A percentile compares a stretch with the other conserved stretches of the same genome.
Conservation (phyloP, 2,797 vertebrate genomes). For the Cyprinella venusta region DNA sequence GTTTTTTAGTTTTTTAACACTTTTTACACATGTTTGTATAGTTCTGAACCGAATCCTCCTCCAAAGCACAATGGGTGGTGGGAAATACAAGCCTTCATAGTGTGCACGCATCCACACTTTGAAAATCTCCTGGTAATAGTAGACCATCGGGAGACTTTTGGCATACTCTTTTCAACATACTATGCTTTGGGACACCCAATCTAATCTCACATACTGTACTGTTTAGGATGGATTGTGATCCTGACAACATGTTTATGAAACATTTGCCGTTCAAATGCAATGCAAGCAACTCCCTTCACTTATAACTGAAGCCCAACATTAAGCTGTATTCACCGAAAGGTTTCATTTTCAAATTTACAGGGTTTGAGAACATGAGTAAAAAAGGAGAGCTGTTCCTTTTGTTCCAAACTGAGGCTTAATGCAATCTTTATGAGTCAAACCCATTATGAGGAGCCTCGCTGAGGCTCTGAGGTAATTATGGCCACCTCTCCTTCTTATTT, state of each 20-base stretch:
- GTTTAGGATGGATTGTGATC: not conserved
- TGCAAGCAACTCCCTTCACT: not conserved
- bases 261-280: not conserved
- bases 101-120: too few species aligned
- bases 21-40: too few species aligned
- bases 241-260: not conserved
- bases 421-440: not conserved
- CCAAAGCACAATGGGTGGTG: too few species aligned
- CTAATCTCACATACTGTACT: too few species aligned
- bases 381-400: not conserved
- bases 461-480: slow-evolving; percentile 29
- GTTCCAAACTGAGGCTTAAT: slow-evolving; percentile 17
- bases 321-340: not conserved
- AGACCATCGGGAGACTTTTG: too few species aligned
- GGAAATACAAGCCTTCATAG: too few species aligned
- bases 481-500: slow-evolving; percentile 10
- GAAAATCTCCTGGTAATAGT: too few species aligned
- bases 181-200: too few species aligned
- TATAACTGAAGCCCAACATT: not conserved
- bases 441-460: slow-evolving; percentile 11
- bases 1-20: too few species aligned
- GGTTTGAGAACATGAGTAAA: not conserved
- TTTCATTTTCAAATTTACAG: not conserved
- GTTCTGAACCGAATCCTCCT: too few species aligned
- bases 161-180: too few species aligned